phyloP scores from a whole-genome alignment of 2,888 invertebrate genomes.

The Epistrophella euchroma region DNA sequence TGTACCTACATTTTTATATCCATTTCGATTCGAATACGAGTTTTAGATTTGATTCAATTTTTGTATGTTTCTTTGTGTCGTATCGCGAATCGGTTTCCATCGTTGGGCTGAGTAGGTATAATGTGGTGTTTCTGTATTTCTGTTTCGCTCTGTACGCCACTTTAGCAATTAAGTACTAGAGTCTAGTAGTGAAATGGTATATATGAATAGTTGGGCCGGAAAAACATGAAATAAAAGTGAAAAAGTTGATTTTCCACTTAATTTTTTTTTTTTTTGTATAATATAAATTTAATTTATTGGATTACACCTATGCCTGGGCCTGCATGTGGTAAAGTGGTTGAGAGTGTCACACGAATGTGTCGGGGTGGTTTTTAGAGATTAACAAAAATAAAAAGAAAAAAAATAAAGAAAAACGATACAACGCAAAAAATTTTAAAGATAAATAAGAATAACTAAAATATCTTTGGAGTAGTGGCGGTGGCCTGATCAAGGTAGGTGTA shows the following conservation, averaged over 20 bases:
- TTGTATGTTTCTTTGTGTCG: slow-evolving; percentile 48
- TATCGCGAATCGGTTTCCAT: slow-evolving; percentile 49
- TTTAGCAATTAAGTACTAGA: slow-evolving; percentile 56
- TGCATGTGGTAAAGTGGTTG: slow-evolving; percentile 42
- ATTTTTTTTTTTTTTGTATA: slow-evolving; percentile 24
- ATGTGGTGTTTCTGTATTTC: slow-evolving; percentile 35
- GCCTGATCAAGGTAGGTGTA: background rate
- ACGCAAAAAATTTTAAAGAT: slow-evolving; percentile 18
- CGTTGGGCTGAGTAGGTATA: slow-evolving; percentile 4
- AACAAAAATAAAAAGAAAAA: slow-evolving; percentile 16
- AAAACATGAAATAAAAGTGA: slow-evolving; percentile 76
- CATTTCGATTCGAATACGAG: slow-evolving; percentile 55
- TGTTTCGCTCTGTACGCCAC: slow-evolving; percentile 51
- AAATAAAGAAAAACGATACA: slow-evolving; percentile 53
- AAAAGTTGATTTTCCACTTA: slow-evolving; percentile 73
- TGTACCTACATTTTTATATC: slow-evolving; percentile 43
- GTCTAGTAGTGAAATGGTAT: slow-evolving; percentile 46
- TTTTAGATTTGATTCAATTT: slow-evolving; percentile 31
- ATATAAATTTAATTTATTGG: slow-evolving; percentile 58
- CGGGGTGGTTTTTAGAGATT: slow-evolving; percentile 65
- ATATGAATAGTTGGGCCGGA: slow-evolving; percentile 62
- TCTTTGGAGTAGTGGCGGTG: slow-evolving; percentile 33
- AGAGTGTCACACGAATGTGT: slow-evolving; percentile 59
- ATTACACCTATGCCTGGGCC: slow-evolving; percentile 57
- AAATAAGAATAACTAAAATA: slow-evolving; percentile 13